Evolutionary conservation across 2,113 vertebrate genomes (phyloP).

Genomic region (Apistogramma diplotaenia): DNA sequence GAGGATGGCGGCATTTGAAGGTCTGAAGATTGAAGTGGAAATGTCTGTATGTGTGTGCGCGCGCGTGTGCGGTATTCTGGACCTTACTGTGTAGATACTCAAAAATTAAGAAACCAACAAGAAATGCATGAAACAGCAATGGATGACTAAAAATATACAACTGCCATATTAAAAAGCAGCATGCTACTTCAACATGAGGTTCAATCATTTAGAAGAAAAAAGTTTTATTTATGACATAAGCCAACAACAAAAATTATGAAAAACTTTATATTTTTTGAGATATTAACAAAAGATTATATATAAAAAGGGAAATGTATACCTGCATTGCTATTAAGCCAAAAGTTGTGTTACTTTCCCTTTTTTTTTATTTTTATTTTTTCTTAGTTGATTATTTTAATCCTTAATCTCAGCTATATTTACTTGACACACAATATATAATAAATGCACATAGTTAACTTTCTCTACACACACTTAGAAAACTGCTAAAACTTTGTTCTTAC

Average conservation of each 20-base stretch:
- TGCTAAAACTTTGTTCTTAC: conserved; percentile 40
- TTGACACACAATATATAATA: conserved; percentile 45
- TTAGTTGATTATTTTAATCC: conserved; percentile 29
- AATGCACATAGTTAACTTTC: conserved; percentile 55
- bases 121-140: conserved; percentile 89
- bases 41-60: not conserved
- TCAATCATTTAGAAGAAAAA: conserved; percentile 72
- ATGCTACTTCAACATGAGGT: conserved; percentile 78
- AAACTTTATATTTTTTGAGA: conserved; percentile 86
- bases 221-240: conserved; percentile 83
- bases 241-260: conserved; percentile 79
- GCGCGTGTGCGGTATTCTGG: conserved; percentile 63
- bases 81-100: conserved; percentile 86
- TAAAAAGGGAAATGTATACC: conserved; percentile 77
- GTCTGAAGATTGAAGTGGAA: conserved; percentile 21
- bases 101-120: conserved; percentile 78
- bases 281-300: conserved; percentile 77
- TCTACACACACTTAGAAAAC: conserved; percentile 45
- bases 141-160: conserved; percentile 79
- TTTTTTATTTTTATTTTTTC: conserved; percentile 26
- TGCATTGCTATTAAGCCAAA: conserved; percentile 83
- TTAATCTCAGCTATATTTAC: conserved; percentile 45
- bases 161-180: conserved; percentile 84
- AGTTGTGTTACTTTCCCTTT: conserved; percentile 57
- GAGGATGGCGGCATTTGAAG: conserved; percentile 18